These are phyloP conservation scores for Plebejus anna DNA, from an alignment of 2,888 invertebrate species.

Conservation along the genomic window DNA sequence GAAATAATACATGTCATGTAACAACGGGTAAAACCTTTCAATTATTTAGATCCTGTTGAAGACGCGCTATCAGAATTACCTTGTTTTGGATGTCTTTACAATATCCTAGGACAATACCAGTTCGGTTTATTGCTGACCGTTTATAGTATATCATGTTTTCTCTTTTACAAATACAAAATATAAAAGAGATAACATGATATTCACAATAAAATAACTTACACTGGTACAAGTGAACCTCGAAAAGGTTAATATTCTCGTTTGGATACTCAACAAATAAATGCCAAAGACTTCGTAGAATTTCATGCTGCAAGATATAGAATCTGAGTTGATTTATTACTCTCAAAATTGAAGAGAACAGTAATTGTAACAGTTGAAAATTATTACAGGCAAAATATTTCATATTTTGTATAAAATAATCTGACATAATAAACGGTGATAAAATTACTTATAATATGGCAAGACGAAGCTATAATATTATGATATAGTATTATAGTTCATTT, in stretches of 20 bases:
- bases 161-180: neutral
- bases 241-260: no score
- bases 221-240: no score
- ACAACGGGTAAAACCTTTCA: constrained; percentile 24
- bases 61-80: neutral
- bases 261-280: no score
- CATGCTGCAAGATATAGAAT: no score
- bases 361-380: no score
- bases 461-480: neutral
- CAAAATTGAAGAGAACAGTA: no score
- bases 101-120: no score
- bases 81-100: neutral
- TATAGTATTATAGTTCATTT: neutral
- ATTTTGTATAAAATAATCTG: no score
- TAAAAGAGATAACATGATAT: neutral
- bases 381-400: no score
- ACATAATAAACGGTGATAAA: neutral
- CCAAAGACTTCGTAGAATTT: no score
- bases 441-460: neutral
- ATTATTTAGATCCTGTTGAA: constrained; percentile 9
- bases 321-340: no score
- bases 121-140: neutral
- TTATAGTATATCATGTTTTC: neutral
- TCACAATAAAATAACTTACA: neutral
- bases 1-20: constrained; percentile 30